Conservation (phyloP, 2,888 invertebrate genomes). For the Zygogramma bicolorata region DNA sequence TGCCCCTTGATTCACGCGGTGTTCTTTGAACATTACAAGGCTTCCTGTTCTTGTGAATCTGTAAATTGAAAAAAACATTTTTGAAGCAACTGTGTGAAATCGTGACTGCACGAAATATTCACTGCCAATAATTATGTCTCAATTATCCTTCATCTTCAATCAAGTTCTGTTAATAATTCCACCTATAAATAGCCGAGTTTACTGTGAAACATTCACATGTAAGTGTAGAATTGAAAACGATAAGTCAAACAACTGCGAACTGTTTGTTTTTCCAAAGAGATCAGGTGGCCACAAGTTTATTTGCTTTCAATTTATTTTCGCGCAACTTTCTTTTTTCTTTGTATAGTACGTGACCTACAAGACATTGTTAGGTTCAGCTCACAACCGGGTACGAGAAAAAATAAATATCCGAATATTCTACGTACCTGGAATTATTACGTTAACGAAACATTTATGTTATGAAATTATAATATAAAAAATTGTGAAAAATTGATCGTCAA, state of each 20-base stretch:
- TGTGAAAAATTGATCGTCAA: background rate
- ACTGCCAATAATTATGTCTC: background rate
- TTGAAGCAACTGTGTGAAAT: too few relatives aligned
- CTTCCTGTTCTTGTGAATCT: too few relatives aligned
- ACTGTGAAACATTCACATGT: constrained; percentile 24
- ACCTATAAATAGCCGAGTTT: constrained; percentile 32
- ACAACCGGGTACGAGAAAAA: constrained; percentile 1
- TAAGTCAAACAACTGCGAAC: constrained; percentile 42
- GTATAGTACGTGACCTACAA: constrained; percentile 34
- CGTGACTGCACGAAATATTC: too few relatives aligned
- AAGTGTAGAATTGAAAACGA: constrained; percentile 31
- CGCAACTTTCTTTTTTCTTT: constrained; percentile 36
- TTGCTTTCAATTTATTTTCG: constrained; percentile 45
- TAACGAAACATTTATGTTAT: constrained; percentile 19
- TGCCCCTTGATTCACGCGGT: too few relatives aligned
- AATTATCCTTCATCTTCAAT: background rate
- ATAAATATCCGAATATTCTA: background rate
- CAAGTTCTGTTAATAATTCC: background rate
- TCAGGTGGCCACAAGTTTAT: constrained; percentile 45
- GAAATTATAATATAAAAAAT: background rate
- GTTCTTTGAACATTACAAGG: too few relatives aligned
- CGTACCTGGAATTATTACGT: constrained; percentile 6
- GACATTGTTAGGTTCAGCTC: constrained; percentile 22
- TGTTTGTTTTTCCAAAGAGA: constrained; percentile 42
- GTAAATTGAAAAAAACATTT: too few relatives aligned